Percentiles rank a stretch among this genome's conserved stretches.
Evolutionary conservation across 2,797 vertebrate species (phyloP).

Genomic region (Remorina albescens): DNA sequence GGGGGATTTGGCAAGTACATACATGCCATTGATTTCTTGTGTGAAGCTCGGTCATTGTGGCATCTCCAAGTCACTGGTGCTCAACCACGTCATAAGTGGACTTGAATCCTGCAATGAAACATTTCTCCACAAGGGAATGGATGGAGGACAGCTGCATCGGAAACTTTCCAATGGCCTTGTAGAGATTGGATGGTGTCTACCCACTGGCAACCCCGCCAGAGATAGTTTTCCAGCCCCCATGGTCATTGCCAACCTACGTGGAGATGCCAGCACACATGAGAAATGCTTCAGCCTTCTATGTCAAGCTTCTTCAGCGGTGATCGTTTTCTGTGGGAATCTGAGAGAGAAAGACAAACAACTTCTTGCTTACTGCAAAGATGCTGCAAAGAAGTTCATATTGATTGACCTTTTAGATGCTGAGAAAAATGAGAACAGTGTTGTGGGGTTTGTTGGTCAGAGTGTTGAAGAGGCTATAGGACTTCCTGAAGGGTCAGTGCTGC

Average conservation of each 20-base stretch:
- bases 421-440: constrained; percentile 45
- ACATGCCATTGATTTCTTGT: constrained; percentile 80
- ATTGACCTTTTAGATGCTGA: constrained; percentile 70
- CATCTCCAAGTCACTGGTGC: constrained; percentile 87
- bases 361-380: constrained; percentile 69
- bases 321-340: constrained; percentile 86
- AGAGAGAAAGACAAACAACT: constrained; percentile 75
- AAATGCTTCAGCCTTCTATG: constrained; percentile 82
- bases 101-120: constrained; percentile 65
- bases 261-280: constrained; percentile 80
- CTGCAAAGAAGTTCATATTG: constrained; percentile 71
- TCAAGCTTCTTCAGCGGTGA: constrained; percentile 82
- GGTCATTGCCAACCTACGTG: constrained; percentile 85
- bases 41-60: constrained; percentile 75
- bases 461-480: constrained; percentile 62
- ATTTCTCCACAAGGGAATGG: constrained; percentile 85
- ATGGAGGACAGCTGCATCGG: constrained; percentile 77
- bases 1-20: constrained; percentile 78
- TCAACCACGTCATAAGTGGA: constrained; percentile 82
- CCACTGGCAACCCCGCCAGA: constrained; percentile 69
- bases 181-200: constrained; percentile 87
- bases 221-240: constrained; percentile 83
- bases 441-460: constrained; percentile 56
- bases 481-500: constrained; percentile 64
- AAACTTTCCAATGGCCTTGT: constrained; percentile 83